A percentile compares a stretch with the other conserved stretches of the same genome.
Evolutionary conservation across 2,888 invertebrate species (phyloP).

Genomic region (Calliopum simillimum): DNA sequence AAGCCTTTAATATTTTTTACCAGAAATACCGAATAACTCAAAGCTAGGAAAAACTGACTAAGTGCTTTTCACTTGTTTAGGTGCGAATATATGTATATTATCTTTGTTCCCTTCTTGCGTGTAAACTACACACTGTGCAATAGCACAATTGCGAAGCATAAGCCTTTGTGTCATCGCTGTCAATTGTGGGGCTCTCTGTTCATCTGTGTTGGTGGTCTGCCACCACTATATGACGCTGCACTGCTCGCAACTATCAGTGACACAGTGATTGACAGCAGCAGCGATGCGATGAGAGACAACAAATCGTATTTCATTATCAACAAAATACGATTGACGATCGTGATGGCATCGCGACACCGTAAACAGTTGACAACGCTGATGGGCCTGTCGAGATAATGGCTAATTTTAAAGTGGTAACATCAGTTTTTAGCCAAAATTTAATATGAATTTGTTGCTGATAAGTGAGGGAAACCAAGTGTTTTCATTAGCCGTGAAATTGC

Average conservation of each 20-base stretch:
- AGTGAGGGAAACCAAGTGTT: no score
- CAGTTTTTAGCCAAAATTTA: neutral
- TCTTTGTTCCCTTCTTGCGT: no score
- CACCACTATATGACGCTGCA: constrained; percentile 58
- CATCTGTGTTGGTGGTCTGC: no score
- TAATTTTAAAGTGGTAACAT: neutral
- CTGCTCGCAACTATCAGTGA: constrained; percentile 68
- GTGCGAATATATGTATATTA: no score
- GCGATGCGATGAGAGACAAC: constrained; percentile 36
- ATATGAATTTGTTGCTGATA: no score
- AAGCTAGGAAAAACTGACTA: no score
- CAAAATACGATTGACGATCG: neutral
- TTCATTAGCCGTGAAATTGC: no score
- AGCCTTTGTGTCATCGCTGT: constrained; percentile 13
- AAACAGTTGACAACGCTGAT: neutral
- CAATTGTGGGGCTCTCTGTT: neutral
- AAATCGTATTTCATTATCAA: neutral
- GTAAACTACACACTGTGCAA: no score
- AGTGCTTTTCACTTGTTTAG: no score
- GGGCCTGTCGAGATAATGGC: neutral
- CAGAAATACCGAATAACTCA: no score
- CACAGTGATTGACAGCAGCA: constrained; percentile 42
- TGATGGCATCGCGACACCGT: constrained; percentile 7
- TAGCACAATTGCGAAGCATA: neutral
- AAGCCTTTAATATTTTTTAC: no score